phyloP scores from a whole-genome alignment of 2,113 vertebrate species.

The Dromiciops gliroides region DNA sequence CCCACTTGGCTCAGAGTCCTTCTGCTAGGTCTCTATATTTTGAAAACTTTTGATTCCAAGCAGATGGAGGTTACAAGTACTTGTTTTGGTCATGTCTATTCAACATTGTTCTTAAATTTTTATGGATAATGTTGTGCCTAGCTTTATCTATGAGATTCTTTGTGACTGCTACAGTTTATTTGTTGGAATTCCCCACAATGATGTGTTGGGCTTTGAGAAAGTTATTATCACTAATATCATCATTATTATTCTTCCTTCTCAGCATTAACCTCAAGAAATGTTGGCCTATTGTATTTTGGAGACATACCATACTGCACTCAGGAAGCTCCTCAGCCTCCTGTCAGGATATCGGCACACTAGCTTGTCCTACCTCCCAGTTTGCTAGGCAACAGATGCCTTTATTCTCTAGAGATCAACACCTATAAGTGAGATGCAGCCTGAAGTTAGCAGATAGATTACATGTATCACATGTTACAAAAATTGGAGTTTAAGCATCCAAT shows the following conservation, averaged over 20 bases:
- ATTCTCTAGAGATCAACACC: slow-evolving; percentile 57
- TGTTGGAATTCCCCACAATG: not conserved
- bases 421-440: slow-evolving; percentile 40
- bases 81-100: not conserved
- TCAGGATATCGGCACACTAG: not conserved
- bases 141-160: not conserved
- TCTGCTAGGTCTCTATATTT: not conserved
- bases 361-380: not conserved
- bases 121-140: not conserved
- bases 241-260: not conserved
- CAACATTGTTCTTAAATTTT: not conserved
- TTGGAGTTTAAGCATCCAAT: slow-evolving; percentile 60
- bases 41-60: not conserved
- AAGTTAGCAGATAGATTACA: slow-evolving; percentile 60
- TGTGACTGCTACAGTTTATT: not conserved
- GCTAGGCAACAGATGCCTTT: slow-evolving; percentile 48
- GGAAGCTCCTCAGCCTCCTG: slow-evolving; percentile 21
- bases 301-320: slow-evolving; percentile 42
- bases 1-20: not conserved
- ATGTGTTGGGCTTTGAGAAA: not conserved
- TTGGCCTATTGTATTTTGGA: not conserved
- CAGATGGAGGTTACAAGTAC: not conserved
- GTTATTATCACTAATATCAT: not conserved
- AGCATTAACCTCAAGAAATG: not conserved
- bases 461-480: slow-evolving; percentile 66